Percentiles rank a stretch among this genome's conserved stretches.
These are phyloP conservation scores for Tetranychus truncatus DNA, from an alignment of 2,888 invertebrate species.

Conservation along the genomic window DNA sequence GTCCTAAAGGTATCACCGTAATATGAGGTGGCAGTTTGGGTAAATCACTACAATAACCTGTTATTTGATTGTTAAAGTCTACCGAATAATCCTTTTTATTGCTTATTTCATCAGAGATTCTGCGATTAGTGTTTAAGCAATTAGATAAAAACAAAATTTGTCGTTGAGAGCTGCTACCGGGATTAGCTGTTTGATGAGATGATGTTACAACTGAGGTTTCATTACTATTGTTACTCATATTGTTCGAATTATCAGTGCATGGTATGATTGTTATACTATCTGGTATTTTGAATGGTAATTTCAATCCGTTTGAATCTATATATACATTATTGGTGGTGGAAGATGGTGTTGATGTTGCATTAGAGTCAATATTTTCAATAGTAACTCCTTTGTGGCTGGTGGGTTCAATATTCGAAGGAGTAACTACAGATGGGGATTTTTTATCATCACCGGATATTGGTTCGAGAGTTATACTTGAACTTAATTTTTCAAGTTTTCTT, in stretches of 20 bases:
- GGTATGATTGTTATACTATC: conserved; percentile 17
- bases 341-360: neutral
- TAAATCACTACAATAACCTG: conserved; percentile 10
- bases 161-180: neutral
- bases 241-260: neutral
- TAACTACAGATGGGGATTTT: neutral
- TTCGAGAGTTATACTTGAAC: neutral
- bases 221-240: neutral
- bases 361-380: neutral
- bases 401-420: neutral
- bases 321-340: neutral
- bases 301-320: neutral
- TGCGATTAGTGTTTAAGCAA: neutral
- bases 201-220: conserved; percentile 17
- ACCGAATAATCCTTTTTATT: conserved; percentile 8
- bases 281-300: conserved; percentile 16
- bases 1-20: conserved; percentile 16
- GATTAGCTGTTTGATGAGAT: neutral
- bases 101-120: neutral
- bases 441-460: neutral
- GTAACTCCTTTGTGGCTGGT: neutral
- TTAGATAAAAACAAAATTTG: neutral
- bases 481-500: neutral
- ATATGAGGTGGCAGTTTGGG: conserved; percentile 16
- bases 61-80: conserved; percentile 11